Evolutionary conservation across 2,113 vertebrate species (phyloP), one percentile per base, ranked within the genome.

Genomic region (Blennius ocellaris): DNA sequence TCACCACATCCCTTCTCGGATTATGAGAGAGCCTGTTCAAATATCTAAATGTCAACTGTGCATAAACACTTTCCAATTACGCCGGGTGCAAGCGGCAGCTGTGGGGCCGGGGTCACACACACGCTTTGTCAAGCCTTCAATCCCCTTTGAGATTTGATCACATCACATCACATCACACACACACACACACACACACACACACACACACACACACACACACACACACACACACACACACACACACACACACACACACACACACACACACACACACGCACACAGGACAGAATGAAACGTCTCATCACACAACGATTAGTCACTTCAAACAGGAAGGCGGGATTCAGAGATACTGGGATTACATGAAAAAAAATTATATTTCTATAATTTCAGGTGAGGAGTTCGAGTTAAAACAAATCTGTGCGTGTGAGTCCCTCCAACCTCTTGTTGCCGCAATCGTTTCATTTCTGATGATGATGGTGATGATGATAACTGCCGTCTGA

Each of bases 61-160:
- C 87, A 94, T 91, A 91, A 93, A 92, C 89, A 93, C 90, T 91
- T 91, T 90, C 84, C 87, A 93, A 93, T 94, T 92, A 94, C 59
- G 73, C 69, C 65, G 63, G 55, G 58, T 64, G 43, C 63, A 69
- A 65, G 82, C 68, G 72, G 71, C 84, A 89, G 81, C 79, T 84
- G 84, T 72, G 44, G 69, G 70, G 57, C 3, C 55, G 63, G 51
- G 78, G 76, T 86, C 90, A 92, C 76, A 81, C 69, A 30, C 21
- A 30, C 21, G 59, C 78, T 86, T 71, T 78, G 81, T 86, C 73
- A 82, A 84, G 67, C 69, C 54, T 71, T 68, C 60, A 69, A 64
- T 85, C 64, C 85, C 77, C 82, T 45, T 1, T 67, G 69, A 80
- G 75, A 71, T 67, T 57, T 38, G 60, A 83, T 84, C 67, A 70